phyloP scores from a whole-genome alignment of 2,888 invertebrate species.

The Tetranychus piercei region DNA sequence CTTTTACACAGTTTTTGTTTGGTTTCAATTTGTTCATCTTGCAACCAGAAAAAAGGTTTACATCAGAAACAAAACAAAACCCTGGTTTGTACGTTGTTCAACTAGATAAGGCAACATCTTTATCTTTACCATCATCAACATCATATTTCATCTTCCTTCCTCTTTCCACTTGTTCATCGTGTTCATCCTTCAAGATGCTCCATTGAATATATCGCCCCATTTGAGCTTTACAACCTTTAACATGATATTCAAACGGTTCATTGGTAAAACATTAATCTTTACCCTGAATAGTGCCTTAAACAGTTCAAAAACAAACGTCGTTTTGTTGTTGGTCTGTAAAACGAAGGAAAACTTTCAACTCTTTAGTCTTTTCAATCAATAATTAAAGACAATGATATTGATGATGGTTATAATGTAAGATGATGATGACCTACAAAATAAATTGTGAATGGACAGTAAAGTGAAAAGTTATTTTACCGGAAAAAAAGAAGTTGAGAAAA shows the following conservation, averaged over 20 bases:
- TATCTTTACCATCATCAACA: not conserved
- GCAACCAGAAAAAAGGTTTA: too few species aligned
- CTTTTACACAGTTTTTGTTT: not conserved
- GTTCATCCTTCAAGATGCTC: not conserved
- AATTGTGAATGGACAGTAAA: not conserved
- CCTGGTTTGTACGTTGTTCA: not conserved
- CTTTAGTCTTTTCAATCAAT: not conserved
- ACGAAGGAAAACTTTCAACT: too few species aligned
- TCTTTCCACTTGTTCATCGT: not conserved
- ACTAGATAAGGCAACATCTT: not conserved
- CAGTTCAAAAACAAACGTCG: too few species aligned
- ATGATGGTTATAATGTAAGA: not conserved
- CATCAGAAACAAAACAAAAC: not conserved
- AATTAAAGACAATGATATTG: not conserved
- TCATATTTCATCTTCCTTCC: not conserved
- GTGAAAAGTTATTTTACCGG: not conserved
- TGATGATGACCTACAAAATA: not conserved
- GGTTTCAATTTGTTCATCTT: not conserved
- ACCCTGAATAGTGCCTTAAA: not conserved
- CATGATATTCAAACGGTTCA: not conserved
- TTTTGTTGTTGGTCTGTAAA: too few species aligned
- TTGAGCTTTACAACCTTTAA: not conserved
- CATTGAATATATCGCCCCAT: slow-evolving; percentile 1
- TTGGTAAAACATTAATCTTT: not conserved
- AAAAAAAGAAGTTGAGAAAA: not conserved